Evolutionary conservation across 2,797 vertebrate species (phyloP).

Genomic region (Sarcophilus harrisii): DNA sequence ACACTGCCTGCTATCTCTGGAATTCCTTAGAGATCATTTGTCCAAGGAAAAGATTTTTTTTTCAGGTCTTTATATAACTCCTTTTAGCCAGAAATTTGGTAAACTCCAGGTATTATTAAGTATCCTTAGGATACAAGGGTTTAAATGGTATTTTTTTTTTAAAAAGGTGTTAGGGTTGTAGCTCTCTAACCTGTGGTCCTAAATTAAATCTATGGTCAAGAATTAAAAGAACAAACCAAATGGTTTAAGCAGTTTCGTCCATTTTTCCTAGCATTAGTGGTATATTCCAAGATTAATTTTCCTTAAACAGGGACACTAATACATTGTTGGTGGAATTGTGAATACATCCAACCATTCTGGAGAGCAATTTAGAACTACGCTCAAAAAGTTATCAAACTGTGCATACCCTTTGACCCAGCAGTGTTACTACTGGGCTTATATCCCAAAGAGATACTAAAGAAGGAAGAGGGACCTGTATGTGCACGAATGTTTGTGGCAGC

Average conservation of each 20-base stretch:
- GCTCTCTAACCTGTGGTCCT: not conserved
- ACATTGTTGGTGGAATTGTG: too few relatives aligned
- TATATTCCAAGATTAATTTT: not conserved
- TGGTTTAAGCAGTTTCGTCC: not conserved
- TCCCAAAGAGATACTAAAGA: too few relatives aligned
- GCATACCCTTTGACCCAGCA: too few relatives aligned
- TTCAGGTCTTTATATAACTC: not conserved
- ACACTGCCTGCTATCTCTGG: not conserved
- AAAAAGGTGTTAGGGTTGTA: not conserved
- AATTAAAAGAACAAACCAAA: not conserved
- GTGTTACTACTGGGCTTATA: too few relatives aligned
- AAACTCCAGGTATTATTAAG: not conserved
- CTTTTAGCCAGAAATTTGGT: not conserved
- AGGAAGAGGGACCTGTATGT: too few relatives aligned
- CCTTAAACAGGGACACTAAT: too few relatives aligned
- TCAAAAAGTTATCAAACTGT: too few relatives aligned
- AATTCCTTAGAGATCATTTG: not conserved
- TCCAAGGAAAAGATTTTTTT: not conserved
- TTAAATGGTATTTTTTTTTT: not conserved
- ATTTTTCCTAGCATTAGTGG: not conserved
- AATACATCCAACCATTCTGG: too few relatives aligned
- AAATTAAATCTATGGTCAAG: not conserved
- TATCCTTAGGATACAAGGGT: not conserved
- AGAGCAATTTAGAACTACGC: too few relatives aligned
- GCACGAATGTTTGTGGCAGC: too few relatives aligned